These are phyloP conservation scores for Rhynchophorus ferrugineus DNA, from an alignment of 1,140 invertebrate species.

Conservation along the genomic window DNA sequence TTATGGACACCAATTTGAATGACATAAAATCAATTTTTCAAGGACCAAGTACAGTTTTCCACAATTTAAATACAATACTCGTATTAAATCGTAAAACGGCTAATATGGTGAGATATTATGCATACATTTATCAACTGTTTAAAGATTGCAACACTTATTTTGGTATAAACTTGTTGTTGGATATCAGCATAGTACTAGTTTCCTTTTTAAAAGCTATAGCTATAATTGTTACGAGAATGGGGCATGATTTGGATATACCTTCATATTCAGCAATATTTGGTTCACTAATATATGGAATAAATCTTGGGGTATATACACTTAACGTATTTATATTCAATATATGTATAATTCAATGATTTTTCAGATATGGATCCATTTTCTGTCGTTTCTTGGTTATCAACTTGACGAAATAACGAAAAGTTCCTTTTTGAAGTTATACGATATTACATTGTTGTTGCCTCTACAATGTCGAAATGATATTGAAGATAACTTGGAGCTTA, in stretches of 20 bases:
- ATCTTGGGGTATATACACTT: too few relatives aligned
- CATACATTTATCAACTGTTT: background rate
- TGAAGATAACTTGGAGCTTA: background rate
- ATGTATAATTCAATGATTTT: too few relatives aligned
- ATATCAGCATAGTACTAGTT: background rate
- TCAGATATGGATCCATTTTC: background rate
- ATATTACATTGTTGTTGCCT: background rate
- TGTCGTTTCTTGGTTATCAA: background rate
- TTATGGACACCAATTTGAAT: background rate
- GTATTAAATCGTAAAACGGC: background rate
- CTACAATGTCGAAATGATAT: background rate
- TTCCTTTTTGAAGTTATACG: background rate
- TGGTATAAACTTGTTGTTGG: background rate
- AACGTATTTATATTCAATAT: too few relatives aligned
- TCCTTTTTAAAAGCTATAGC: background rate
- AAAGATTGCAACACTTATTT: background rate
- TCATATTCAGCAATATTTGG: too few relatives aligned
- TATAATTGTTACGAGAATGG: background rate
- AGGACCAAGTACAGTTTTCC: background rate
- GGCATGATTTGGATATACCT: too few relatives aligned
- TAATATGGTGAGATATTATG: background rate
- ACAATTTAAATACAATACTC: background rate
- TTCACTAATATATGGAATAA: too few relatives aligned
- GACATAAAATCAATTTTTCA: background rate
- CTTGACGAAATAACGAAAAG: background rate